Evolutionary conservation across 2,797 vertebrate genomes (phyloP).

Genomic region (Danio jaintianensis): DNA sequence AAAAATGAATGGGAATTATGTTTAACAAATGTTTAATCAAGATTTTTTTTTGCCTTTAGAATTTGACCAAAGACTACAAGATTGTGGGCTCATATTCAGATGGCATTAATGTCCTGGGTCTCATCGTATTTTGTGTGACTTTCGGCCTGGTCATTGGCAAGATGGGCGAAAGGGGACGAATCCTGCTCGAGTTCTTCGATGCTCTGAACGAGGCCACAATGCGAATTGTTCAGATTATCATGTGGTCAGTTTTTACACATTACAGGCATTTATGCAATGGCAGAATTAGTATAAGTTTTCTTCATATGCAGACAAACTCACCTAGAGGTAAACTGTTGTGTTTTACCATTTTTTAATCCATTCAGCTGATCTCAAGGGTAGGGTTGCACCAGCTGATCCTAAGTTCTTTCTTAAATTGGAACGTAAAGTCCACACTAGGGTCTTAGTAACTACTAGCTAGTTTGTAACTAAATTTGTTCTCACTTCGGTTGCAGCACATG

Average conservation of each 20-base stretch:
- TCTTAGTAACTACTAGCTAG: too few relatives aligned
- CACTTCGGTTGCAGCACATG: too few relatives aligned
- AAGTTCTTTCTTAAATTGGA: too few relatives aligned
- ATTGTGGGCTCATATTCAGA: constrained; percentile 87
- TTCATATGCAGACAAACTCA: neutral
- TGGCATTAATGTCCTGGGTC: constrained; percentile 93
- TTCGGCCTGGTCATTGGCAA: constrained; percentile 97
- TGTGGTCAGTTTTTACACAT: constrained; percentile 85
- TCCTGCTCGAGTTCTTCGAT: constrained; percentile 95
- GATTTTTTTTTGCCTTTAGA: too few relatives aligned
- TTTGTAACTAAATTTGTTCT: too few relatives aligned
- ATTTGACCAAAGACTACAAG: constrained; percentile 90
- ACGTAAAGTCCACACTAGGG: too few relatives aligned
- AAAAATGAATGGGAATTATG: too few relatives aligned
- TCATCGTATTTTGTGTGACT: constrained; percentile 95
- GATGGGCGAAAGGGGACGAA: constrained; percentile 95
- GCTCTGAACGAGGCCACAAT: constrained; percentile 96
- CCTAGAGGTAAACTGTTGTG: too few relatives aligned
- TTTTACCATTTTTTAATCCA: too few relatives aligned
- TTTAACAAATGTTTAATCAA: too few relatives aligned
- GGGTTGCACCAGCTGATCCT: too few relatives aligned
- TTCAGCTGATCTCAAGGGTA: too few relatives aligned
- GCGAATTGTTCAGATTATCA: constrained; percentile 96
- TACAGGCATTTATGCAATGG: neutral
- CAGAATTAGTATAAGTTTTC: neutral